Conservation (phyloP, 1,140 invertebrate genomes). For the Ceratosolen fusciceps region DNA sequence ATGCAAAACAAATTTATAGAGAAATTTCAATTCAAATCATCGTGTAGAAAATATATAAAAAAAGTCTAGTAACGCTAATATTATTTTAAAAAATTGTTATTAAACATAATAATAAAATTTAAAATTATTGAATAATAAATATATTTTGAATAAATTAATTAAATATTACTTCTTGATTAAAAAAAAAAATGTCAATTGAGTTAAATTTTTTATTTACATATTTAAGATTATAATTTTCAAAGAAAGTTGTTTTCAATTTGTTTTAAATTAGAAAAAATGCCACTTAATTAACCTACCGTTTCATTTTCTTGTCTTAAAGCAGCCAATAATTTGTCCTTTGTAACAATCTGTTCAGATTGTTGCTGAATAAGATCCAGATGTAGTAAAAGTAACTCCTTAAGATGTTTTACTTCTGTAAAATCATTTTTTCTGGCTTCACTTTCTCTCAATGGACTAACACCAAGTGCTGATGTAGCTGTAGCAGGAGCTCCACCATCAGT, state of each 20-base stretch:
- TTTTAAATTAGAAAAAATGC: constrained; percentile 4
- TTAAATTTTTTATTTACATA: no score
- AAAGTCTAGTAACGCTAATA: no score
- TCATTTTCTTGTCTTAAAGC: constrained; percentile 78
- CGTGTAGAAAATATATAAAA: no score
- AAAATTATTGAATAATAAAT: no score
- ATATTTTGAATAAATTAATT: no score
- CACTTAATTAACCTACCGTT: constrained; percentile 69
- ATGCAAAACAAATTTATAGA: background rate
- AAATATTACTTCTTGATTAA: no score
- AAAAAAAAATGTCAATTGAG: no score
- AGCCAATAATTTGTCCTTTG: constrained; percentile 77
- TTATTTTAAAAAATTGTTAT: no score
- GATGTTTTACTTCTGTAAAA: constrained; percentile 74
- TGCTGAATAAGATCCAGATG: constrained; percentile 82
- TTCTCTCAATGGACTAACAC: constrained; percentile 62
- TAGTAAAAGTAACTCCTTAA: constrained; percentile 79
- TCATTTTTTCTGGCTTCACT: constrained; percentile 70
- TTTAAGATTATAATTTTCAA: no score
- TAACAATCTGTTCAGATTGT: constrained; percentile 79
- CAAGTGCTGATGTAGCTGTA: constrained; percentile 61
- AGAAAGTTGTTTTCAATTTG: no score
- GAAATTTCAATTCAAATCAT: no score
- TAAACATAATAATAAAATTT: no score
- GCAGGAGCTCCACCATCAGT: constrained; percentile 63